Conservation (phyloP, 1,140 invertebrate genomes). For the Calliphora vicina region DNA sequence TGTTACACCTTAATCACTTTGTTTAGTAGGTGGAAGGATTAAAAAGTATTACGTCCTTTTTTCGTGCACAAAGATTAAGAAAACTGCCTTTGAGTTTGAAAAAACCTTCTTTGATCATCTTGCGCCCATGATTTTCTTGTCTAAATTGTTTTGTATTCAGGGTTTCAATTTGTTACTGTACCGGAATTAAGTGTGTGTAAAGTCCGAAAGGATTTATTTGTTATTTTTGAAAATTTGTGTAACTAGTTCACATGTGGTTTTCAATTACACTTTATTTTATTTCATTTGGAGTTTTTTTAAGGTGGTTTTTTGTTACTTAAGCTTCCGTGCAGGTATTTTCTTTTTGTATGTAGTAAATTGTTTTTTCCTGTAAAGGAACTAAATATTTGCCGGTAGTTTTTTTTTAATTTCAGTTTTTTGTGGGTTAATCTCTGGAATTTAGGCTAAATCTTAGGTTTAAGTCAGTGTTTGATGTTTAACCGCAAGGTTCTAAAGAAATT, state of each 20-base stretch:
- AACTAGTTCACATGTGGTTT: slow-evolving; percentile 4
- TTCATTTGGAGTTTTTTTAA: too few relatives aligned
- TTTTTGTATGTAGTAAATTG: background rate
- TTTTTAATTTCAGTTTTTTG: background rate
- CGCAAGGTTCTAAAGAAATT: background rate
- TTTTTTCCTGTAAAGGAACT: background rate
- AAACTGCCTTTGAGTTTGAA: background rate
- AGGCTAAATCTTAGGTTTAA: background rate
- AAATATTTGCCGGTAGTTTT: background rate
- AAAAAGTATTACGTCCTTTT: background rate
- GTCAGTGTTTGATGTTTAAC: background rate
- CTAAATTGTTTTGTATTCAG: background rate
- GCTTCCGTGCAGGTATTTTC: background rate
- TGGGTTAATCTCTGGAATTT: background rate
- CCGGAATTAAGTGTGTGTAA: background rate
- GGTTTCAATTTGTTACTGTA: background rate
- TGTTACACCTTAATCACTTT: background rate
- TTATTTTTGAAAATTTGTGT: background rate
- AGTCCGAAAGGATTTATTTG: background rate
- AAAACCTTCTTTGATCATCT: background rate
- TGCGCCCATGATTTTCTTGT: background rate
- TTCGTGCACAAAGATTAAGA: background rate
- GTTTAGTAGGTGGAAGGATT: slow-evolving; percentile 8
- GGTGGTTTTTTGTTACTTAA: background rate
- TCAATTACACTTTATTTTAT: background rate